Evolutionary conservation across 1,140 invertebrate genomes (phyloP).

Genomic region (Orussus abietinus): DNA sequence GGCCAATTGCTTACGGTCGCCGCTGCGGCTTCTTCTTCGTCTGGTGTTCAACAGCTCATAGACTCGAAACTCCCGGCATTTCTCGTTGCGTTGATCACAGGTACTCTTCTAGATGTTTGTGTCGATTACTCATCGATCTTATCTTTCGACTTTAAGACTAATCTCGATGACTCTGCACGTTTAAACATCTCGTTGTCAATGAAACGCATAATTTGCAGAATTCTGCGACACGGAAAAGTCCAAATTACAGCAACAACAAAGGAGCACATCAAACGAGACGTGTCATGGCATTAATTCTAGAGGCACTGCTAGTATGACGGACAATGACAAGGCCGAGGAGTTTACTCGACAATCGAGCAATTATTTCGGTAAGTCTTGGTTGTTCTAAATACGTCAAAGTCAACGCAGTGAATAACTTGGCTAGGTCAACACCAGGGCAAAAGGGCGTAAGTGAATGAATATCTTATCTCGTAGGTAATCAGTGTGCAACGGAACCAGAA

Average conservation of each 20-base stretch:
- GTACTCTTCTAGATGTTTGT: slow-evolving; percentile 17
- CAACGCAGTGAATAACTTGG: slow-evolving; percentile 4
- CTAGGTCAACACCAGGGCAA: background rate
- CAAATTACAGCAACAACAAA: slow-evolving; percentile 21
- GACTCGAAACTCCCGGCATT: slow-evolving; percentile 72
- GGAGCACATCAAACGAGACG: slow-evolving; percentile 9
- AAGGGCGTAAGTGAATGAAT: background rate
- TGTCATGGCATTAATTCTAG: slow-evolving; percentile 10
- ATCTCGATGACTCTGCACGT: slow-evolving; percentile 8
- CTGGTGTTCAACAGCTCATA: slow-evolving; percentile 69
- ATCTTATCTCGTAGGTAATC: slow-evolving; percentile 20
- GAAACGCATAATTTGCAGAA: slow-evolving; percentile 21
- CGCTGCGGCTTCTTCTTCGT: slow-evolving; percentile 70
- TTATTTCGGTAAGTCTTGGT: slow-evolving; percentile 14
- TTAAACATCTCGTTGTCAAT: too few species aligned
- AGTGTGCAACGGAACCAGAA: slow-evolving; percentile 52
- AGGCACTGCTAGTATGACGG: slow-evolving; percentile 38
- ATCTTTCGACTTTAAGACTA: slow-evolving; percentile 52
- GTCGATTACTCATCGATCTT: background rate
- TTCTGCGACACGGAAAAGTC: slow-evolving; percentile 33
- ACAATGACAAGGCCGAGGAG: slow-evolving; percentile 51
- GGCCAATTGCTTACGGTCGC: slow-evolving; percentile 71
- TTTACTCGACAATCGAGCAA: slow-evolving; percentile 17
- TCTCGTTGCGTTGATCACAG: slow-evolving; percentile 57
- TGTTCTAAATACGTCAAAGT: background rate